Evolutionary conservation across 2,113 vertebrate genomes (phyloP).

Genomic region (Gallinago undulata): DNA sequence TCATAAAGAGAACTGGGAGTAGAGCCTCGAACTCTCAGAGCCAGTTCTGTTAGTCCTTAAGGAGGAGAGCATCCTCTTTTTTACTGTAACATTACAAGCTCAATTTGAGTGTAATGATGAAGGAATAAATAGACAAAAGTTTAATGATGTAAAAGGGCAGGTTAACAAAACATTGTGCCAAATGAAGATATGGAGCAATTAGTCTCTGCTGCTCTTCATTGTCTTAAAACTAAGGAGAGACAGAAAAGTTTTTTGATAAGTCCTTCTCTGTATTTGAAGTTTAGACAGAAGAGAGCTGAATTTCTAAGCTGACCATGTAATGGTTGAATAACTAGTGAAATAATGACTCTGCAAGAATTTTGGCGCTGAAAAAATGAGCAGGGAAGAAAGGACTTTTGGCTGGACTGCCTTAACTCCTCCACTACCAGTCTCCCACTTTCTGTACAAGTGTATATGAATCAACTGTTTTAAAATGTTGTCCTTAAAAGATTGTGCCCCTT

Average conservation of each 20-base stretch:
- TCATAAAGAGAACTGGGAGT: background rate
- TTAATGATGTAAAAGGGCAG: background rate
- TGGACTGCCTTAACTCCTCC: background rate
- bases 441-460: background rate
- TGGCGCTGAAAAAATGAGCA: background rate
- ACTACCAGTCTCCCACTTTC: background rate
- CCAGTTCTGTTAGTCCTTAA: background rate
- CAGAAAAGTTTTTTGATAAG: background rate
- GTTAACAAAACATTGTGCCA: background rate
- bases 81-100: background rate
- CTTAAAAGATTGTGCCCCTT: background rate
- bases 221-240: background rate
- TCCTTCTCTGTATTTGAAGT: background rate
- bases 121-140: background rate
- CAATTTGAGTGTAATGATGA: rapidly evolving
- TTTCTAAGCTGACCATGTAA: background rate
- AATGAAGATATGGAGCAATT: background rate
- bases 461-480: background rate
- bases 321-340: constrained; percentile 25
- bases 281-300: background rate
- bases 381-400: background rate
- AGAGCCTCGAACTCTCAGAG: background rate
- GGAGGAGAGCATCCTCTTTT: background rate
- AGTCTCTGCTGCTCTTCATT: background rate
- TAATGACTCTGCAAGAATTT: constrained; percentile 47